These are phyloP conservation scores for Dromaius novaehollandiae DNA, from an alignment of 2,113 vertebrate species.

Conservation along the genomic window DNA sequence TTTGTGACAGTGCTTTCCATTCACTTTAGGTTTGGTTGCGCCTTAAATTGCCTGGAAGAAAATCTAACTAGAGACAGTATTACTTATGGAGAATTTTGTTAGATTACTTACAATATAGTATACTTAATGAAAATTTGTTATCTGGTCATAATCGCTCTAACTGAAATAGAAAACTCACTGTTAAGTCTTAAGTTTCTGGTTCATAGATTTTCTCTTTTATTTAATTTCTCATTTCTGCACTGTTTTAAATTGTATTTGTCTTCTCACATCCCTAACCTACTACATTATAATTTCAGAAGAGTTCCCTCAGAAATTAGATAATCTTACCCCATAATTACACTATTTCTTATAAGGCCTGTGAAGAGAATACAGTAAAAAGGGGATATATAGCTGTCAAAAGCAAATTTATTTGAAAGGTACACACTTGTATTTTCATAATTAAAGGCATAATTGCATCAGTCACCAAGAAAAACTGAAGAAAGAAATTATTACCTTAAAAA, in stretches of 20 bases:
- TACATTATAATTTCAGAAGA: neutral
- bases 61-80: neutral
- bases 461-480: neutral
- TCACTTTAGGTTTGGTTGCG: neutral
- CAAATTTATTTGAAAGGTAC: neutral
- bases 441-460: too few relatives aligned
- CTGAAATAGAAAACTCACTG: neutral
- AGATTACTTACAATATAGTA: neutral
- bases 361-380: neutral
- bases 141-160: neutral
- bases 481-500: neutral
- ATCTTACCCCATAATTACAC: neutral
- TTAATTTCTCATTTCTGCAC: neutral
- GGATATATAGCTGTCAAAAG: neutral
- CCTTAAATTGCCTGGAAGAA: neutral
- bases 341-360: neutral
- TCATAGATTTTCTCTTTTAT: neutral
- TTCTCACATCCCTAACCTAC: neutral
- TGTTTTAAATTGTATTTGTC: neutral
- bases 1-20: neutral
- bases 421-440: too few relatives aligned
- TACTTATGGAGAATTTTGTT: neutral
- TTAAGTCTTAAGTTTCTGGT: neutral
- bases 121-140: neutral
- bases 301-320: neutral